These are phyloP conservation scores for Allolobophora icterica DNA, from an alignment of 2,888 invertebrate species.

Conservation along the genomic window DNA sequence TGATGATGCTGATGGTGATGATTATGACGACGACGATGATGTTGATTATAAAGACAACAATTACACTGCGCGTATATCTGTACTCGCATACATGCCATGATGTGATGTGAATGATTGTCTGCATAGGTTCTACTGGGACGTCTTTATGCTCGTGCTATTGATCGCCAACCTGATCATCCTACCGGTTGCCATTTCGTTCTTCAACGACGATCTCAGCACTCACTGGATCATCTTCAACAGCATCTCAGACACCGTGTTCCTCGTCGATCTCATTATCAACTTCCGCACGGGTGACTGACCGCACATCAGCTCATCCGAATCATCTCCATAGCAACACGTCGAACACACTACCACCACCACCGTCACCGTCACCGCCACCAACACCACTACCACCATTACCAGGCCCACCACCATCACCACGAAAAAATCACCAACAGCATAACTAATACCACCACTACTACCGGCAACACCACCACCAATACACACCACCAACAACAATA, in stretches of 20 bases:
- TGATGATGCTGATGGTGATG: too few relatives aligned
- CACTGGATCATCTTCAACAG: conserved; percentile 99
- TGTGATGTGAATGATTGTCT: too few relatives aligned
- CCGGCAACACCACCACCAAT: neutral
- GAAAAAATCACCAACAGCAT: too few relatives aligned
- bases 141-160: conserved; percentile 95
- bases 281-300: conserved; percentile 88
- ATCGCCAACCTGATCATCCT: conserved; percentile 98
- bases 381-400: too few relatives aligned
- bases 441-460: neutral
- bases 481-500: too few relatives aligned
- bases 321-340: neutral
- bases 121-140: conserved; percentile 96
- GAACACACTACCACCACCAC: neutral
- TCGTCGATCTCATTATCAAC: conserved; percentile 99
- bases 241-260: conserved; percentile 99
- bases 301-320: conserved; percentile 77
- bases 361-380: neutral
- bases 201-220: conserved; percentile 72
- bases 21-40: too few relatives aligned
- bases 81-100: too few relatives aligned
- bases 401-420: too few relatives aligned
- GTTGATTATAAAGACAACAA: neutral
- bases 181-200: conserved; percentile 96
- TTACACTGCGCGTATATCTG: too few relatives aligned